A percentile compares a stretch with the other conserved stretches of the same genome.
phyloP scores from a whole-genome alignment of 2,888 invertebrate species.

The Drosophila dives region DNA sequence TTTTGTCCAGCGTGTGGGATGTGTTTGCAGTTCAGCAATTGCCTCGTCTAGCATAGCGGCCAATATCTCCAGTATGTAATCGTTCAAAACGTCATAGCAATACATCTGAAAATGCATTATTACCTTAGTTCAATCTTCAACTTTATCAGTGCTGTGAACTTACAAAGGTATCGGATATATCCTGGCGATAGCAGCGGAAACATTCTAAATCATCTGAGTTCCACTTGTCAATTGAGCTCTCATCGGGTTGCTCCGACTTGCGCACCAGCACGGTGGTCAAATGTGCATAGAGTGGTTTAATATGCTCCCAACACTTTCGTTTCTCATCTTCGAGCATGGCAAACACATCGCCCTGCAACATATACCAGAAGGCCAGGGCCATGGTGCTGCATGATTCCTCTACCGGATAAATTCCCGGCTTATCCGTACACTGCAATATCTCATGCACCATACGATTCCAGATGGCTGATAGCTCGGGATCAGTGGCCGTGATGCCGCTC shows the following conservation, averaged over 20 bases:
- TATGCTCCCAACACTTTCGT: constrained; percentile 85
- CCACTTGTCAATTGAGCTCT: constrained; percentile 87
- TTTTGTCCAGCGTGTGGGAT: constrained; percentile 86
- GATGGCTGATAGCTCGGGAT: constrained; percentile 86
- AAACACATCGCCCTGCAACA: constrained; percentile 88
- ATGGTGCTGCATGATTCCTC: constrained; percentile 95
- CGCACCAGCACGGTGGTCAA: constrained; percentile 90
- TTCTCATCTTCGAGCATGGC: constrained; percentile 82
- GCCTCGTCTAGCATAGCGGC: constrained; percentile 88
- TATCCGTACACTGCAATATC: constrained; percentile 91
- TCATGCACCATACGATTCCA: constrained; percentile 88
- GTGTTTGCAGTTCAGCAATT: constrained; percentile 84
- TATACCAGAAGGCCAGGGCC: constrained; percentile 96
- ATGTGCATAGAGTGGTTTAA: constrained; percentile 92
- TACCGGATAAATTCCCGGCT: constrained; percentile 92
- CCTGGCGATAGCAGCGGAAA: constrained; percentile 94
- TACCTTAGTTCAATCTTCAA: background rate
- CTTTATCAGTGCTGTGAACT: constrained; percentile 59
- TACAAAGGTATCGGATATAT: constrained; percentile 93
- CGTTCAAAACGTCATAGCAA: constrained; percentile 92
- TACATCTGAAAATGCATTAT: constrained; percentile 88
- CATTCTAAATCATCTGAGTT: constrained; percentile 93
- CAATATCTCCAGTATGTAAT: constrained; percentile 90
- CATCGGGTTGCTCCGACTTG: constrained; percentile 91
- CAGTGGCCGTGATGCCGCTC: constrained; percentile 82